A percentile compares a stretch with the other conserved stretches of the same genome.
These are phyloP conservation scores for Hippocampus mohnikei DNA, from an alignment of 2,113 vertebrate genomes.

Conservation along the genomic window DNA sequence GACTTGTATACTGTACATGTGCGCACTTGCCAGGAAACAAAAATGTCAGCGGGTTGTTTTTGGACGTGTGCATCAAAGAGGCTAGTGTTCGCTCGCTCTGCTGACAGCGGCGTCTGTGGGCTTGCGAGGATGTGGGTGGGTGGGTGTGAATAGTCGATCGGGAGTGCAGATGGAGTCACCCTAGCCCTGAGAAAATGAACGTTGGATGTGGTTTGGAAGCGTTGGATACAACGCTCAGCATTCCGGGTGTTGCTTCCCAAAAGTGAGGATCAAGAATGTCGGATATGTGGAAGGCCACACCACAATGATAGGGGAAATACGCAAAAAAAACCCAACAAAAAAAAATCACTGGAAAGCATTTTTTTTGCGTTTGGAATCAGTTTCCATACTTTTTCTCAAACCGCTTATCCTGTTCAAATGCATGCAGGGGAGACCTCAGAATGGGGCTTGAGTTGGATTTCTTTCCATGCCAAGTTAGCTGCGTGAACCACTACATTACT, in stretches of 20 bases:
- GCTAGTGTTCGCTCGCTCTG: constrained; percentile 54
- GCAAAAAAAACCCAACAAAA: constrained; percentile 3
- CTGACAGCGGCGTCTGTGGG: constrained; percentile 43
- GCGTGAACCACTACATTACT: too few species aligned
- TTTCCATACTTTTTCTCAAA: background rate
- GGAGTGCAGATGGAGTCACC: constrained; percentile 19
- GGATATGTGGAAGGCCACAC: constrained; percentile 2
- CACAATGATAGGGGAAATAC: constrained; percentile 4
- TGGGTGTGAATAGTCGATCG: background rate
- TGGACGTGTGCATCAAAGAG: constrained; percentile 64
- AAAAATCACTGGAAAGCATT: constrained; percentile 7
- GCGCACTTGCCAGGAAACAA: constrained; percentile 39
- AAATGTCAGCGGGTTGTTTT: constrained; percentile 44
- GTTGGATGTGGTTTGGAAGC: background rate
- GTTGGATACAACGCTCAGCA: background rate
- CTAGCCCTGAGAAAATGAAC: constrained; percentile 1
- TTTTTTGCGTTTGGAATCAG: background rate
- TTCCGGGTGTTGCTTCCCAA: constrained; percentile 13
- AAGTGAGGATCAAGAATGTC: constrained; percentile 8
- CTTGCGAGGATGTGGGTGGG: constrained; percentile 18
- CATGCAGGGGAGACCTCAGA: background rate
- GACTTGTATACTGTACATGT: constrained; percentile 22
- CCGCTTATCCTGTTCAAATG: background rate
- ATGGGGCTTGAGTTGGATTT: too few species aligned
- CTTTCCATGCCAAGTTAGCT: too few species aligned